A percentile compares a stretch with the other conserved stretches of the same genome.
These are phyloP conservation scores for Trichogramma pretiosum DNA, from an alignment of 1,140 invertebrate genomes.

Conservation along the genomic window DNA sequence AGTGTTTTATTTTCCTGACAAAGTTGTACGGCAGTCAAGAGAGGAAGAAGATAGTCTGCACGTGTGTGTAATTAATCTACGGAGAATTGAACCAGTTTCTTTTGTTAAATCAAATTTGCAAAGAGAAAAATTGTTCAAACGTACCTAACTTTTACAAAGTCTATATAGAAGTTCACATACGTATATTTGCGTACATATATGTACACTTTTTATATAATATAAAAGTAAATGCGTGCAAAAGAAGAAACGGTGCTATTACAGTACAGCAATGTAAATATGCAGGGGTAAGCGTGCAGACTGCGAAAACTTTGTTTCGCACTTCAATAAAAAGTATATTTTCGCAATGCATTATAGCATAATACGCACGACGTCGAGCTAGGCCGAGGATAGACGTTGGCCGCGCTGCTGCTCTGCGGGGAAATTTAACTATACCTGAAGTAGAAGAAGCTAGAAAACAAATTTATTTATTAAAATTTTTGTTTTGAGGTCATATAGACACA, in stretches of 20 bases:
- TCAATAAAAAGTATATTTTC: conserved; percentile 6
- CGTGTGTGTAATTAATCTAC: conserved; percentile 5
- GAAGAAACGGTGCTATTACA: no score
- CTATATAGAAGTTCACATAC: no score
- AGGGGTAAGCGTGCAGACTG: no score
- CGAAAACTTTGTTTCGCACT: background rate
- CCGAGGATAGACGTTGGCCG: no score
- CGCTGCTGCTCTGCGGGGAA: no score
- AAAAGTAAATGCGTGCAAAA: no score
- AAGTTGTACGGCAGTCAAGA: conserved; percentile 3
- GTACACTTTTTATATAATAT: no score
- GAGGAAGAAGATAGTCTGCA: background rate
- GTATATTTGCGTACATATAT: no score
- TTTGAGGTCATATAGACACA: conserved; percentile 6
- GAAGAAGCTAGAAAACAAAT: background rate
- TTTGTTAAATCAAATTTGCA: conserved; percentile 5
- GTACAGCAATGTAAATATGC: no score
- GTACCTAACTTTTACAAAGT: no score
- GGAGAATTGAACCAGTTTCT: background rate
- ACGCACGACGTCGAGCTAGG: background rate
- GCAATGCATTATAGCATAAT: conserved; percentile 3
- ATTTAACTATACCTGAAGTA: no score
- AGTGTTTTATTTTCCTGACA: background rate
- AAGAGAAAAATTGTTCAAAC: no score
- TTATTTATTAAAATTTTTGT: conserved; percentile 12